These are phyloP conservation scores for Caenorhabditis latens DNA, from an alignment of 1,140 invertebrate genomes.

Conservation along the genomic window DNA sequence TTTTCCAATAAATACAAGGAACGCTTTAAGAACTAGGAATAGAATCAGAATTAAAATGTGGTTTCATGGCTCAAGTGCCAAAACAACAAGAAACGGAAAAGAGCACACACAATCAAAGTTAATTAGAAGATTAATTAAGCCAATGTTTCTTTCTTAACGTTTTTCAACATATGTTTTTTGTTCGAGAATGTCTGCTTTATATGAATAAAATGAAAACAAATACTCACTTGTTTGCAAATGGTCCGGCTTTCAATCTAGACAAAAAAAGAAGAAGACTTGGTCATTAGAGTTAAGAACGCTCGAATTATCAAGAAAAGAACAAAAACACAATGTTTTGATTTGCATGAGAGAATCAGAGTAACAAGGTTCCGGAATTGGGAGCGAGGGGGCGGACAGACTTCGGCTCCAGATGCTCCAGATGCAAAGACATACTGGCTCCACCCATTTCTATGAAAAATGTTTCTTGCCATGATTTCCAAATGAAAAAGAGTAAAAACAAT, in stretches of 20 bases:
- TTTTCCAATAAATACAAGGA: background rate
- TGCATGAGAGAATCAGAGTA: slow-evolving; percentile 47
- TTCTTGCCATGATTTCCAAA: background rate
- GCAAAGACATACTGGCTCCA: background rate
- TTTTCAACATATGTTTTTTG: background rate
- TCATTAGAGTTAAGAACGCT: slow-evolving; percentile 50
- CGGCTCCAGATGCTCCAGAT: slow-evolving; percentile 36
- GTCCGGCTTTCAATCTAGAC: background rate
- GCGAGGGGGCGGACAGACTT: slow-evolving; percentile 41
- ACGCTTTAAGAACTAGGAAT: background rate
- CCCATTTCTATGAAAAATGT: slow-evolving; percentile 49
- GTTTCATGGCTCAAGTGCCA: slow-evolving; percentile 3
- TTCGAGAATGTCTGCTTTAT: background rate
- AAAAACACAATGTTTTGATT: slow-evolving; percentile 54
- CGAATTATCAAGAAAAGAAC: slow-evolving; percentile 43
- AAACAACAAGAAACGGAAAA: background rate
- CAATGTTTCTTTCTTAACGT: slow-evolving; percentile 2
- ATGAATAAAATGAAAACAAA: slow-evolving; percentile 1
- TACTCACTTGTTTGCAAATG: slow-evolving; percentile 31
- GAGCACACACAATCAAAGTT: slow-evolving; percentile 2
- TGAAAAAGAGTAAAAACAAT: background rate
- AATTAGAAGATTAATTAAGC: slow-evolving; percentile 25
- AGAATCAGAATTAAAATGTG: background rate
- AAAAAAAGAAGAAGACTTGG: background rate
- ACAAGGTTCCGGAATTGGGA: slow-evolving; percentile 39